Evolutionary conservation across 2,113 vertebrate species (phyloP).

Genomic region (Antechinus stuartii): DNA sequence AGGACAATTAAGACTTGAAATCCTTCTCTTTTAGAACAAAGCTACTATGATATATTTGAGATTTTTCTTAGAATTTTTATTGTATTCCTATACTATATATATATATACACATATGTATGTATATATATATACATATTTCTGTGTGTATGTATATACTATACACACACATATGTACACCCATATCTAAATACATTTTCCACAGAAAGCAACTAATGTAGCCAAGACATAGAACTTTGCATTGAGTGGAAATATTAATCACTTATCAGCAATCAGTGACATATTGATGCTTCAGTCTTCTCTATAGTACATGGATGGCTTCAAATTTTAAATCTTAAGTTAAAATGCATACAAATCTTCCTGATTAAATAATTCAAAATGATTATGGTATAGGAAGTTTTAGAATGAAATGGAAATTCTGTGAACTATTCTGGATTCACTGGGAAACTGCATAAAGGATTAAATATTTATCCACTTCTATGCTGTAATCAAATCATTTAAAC

Average conservation of each 20-base stretch:
- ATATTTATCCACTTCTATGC: slow-evolving; percentile 76
- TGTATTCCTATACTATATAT: background rate
- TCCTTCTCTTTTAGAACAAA: background rate
- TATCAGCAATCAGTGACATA: background rate
- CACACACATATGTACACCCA: background rate
- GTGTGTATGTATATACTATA: background rate
- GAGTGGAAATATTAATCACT: background rate
- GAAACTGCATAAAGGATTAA: slow-evolving; percentile 66
- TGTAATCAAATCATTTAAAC: slow-evolving; percentile 71
- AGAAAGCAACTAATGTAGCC: background rate
- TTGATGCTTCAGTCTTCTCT: background rate
- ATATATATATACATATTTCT: background rate
- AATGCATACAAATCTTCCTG: slow-evolving; percentile 56
- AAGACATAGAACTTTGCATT: background rate
- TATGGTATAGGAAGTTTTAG: slow-evolving; percentile 67
- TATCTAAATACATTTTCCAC: background rate
- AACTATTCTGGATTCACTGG: slow-evolving; percentile 77
- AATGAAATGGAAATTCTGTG: slow-evolving; percentile 71
- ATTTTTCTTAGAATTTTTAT: background rate
- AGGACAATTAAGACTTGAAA: background rate
- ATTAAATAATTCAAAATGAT: slow-evolving; percentile 81
- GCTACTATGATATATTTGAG: background rate
- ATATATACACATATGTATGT: background rate
- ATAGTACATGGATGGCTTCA: background rate
- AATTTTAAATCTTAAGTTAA: slow-evolving; percentile 57